Conservation (phyloP, 2,797 vertebrate genomes). For the Myotis findleyi region DNA sequence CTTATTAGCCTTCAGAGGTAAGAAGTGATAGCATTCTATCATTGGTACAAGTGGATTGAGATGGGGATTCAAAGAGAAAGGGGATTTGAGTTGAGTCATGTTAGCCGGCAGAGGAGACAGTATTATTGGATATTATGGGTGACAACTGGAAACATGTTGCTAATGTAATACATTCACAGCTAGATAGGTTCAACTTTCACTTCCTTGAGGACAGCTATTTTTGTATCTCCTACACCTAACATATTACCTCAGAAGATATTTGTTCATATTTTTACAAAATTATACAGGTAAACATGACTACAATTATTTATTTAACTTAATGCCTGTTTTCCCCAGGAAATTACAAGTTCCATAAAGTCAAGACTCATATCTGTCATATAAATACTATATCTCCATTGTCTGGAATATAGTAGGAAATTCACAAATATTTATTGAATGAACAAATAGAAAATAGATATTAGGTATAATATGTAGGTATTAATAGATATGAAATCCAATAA, state of each 20-base stretch:
- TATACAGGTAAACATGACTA: slow-evolving; percentile 30
- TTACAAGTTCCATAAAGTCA: background rate
- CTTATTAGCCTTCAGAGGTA: background rate
- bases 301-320: slow-evolving; percentile 49
- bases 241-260: background rate
- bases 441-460: background rate
- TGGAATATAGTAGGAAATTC: background rate
- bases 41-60: background rate
- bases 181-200: background rate
- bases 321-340: background rate
- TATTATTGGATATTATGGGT: background rate
- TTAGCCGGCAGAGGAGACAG: background rate
- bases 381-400: background rate
- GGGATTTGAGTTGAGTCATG: background rate
- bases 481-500: background rate
- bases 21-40: background rate
- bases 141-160: background rate
- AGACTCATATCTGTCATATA: background rate
- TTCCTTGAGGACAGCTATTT: background rate
- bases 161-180: background rate
- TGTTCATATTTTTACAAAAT: background rate
- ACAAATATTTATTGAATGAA: background rate
- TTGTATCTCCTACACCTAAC: background rate
- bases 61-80: background rate
- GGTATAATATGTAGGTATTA: background rate